These are phyloP conservation scores for Sphinx pinastri DNA, from an alignment of 2,888 invertebrate genomes.

Conservation along the genomic window DNA sequence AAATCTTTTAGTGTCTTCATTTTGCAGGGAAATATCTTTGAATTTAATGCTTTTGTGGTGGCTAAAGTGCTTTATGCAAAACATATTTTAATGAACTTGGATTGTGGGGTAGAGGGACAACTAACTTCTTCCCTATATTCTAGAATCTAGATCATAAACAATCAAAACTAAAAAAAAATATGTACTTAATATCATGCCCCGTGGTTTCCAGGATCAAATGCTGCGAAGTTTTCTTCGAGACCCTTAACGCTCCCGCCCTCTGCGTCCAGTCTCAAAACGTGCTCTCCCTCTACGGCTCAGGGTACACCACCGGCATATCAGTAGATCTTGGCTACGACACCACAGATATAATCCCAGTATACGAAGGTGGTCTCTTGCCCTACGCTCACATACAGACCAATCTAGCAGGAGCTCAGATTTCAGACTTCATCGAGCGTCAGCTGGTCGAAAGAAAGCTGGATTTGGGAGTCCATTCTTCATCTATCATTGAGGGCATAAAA, in stretches of 20 bases:
- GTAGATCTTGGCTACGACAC: slow-evolving; percentile 67
- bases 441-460: slow-evolving; percentile 46
- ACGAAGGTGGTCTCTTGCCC: slow-evolving; percentile 62
- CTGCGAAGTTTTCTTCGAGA: slow-evolving; percentile 72
- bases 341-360: slow-evolving; percentile 60
- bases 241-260: slow-evolving; percentile 62
- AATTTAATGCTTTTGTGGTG: background rate
- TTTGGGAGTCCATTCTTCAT: slow-evolving; percentile 38
- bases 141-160: no score
- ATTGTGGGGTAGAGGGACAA: no score
- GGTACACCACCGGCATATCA: slow-evolving; percentile 65
- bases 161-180: no score
- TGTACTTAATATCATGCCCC: background rate
- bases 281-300: slow-evolving; percentile 66
- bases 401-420: slow-evolving; percentile 52
- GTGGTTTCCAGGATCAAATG: slow-evolving; percentile 59
- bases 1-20: background rate
- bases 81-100: no score
- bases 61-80: background rate
- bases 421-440: slow-evolving; percentile 47
- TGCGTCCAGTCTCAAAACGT: slow-evolving; percentile 65
- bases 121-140: no score
- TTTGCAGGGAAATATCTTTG: background rate
- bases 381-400: slow-evolving; percentile 63
- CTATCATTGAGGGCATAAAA: slow-evolving; percentile 52